Evolutionary conservation across 2,888 invertebrate genomes (phyloP).

Genomic region (Ligdia adustata): DNA sequence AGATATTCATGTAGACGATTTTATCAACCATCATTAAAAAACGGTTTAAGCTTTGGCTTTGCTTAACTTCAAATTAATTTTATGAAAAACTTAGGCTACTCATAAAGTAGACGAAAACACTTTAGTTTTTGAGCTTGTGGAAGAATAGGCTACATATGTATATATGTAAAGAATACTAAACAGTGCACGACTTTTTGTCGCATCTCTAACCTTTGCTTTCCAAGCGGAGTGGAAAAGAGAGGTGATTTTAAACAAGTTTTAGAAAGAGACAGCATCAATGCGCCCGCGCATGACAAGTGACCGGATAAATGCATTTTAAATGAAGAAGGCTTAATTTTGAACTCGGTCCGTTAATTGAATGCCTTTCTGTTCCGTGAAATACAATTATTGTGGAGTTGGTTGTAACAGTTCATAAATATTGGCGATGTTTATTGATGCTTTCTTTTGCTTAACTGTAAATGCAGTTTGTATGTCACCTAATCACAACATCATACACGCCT

Average conservation of each 20-base stretch:
- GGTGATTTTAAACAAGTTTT: slow-evolving; percentile 71
- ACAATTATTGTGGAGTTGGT: slow-evolving; percentile 26
- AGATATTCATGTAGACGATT: no score
- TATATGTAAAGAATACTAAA: no score
- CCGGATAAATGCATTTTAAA: slow-evolving; percentile 83
- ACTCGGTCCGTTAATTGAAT: slow-evolving; percentile 75
- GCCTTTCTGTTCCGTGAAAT: slow-evolving; percentile 52
- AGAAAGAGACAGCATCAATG: slow-evolving; percentile 63
- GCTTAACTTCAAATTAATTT: no score
- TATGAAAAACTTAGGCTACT: no score
- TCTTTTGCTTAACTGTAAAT: neutral
- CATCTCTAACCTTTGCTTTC: slow-evolving; percentile 53
- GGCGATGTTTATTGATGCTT: slow-evolving; percentile 4
- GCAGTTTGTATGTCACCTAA: no score
- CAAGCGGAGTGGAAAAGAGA: slow-evolving; percentile 63
- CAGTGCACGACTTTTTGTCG: slow-evolving; percentile 10
- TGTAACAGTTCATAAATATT: slow-evolving; percentile 27
- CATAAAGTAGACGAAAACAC: no score
- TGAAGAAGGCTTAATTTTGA: slow-evolving; percentile 82
- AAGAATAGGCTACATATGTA: no score
- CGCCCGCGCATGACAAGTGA: slow-evolving; percentile 78
- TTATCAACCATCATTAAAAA: no score
- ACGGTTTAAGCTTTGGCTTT: no score
- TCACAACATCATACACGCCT: no score
- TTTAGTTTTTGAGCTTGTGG: no score